Base-by-base conservation (phyloP, 2,113 vertebrate species). In the Pionites leucogaster region DNA sequence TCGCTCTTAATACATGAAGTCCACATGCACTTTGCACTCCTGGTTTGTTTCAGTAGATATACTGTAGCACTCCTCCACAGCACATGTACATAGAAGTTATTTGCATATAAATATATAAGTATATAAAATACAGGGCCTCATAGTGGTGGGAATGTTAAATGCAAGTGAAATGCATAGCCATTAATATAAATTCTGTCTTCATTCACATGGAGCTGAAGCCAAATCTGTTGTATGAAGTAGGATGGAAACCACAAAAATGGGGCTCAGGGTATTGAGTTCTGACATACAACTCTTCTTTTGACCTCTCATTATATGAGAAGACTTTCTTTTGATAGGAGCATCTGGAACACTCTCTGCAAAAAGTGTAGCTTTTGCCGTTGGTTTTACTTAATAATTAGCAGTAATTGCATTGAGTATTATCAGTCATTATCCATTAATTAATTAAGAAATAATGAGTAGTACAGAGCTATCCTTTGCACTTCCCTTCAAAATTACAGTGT, bases 91-190 rank as follows among this genome's bases (percentile, higher is more conserved):
- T 19, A 42, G 16, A 78, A 11, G 4, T 60, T 69, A 11, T 81
- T 87, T 68, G 24, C 3, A 1, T n/a, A n/a, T 23, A 59, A 59
- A n/a, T n/a, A 59, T n/a, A 35, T 59, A 57, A 64, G n/a, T 77
- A 3, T 9, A 4, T 57, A 57, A 53, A 57, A 62, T 33, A 29
- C 11, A 85, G 33, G 71, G 57, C 20, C 42, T 76, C 15, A 2
- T 42, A 49, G 23, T 33, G 50, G 35, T 44, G 28, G 59, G 31
- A 85, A 63, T 0, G 1, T 52, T 85, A 82, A 91, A 69, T 59
- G 3, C 47, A 69, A 50, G 44, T 35, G 42, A 79, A 75, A 68
- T 35, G 2, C 0, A 0, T 35, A 60, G 16, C 22, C 3, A 3
- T 68, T 33, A 27, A 13, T 82, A 13, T 82, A 46, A 76, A 55